Evolutionary conservation across 2,797 vertebrate species (phyloP).

Genomic region (Pseudotriccus pelzelni): DNA sequence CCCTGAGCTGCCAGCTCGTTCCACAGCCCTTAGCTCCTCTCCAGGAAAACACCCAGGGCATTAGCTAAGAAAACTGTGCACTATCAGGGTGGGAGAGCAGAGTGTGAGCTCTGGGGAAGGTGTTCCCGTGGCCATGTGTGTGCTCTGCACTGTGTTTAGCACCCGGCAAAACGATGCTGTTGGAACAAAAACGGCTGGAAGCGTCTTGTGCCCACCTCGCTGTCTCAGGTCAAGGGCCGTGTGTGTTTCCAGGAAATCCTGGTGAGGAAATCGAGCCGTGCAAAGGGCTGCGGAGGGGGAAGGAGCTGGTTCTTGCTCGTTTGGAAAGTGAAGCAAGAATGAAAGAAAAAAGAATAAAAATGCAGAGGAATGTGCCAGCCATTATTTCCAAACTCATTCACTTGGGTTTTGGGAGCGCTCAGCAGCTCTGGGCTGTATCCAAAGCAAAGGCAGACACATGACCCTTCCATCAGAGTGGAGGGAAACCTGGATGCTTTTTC

Average conservation of each 20-base stretch:
- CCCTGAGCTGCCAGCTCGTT: background rate
- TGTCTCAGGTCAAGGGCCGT: background rate
- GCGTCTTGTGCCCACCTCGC: background rate
- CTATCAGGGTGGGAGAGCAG: rapidly evolving
- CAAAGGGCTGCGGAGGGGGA: background rate
- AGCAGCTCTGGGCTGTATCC: background rate
- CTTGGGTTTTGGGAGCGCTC: background rate
- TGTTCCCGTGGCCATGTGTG: background rate
- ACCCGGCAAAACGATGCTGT: background rate
- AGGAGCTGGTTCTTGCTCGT: background rate
- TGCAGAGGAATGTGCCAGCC: background rate
- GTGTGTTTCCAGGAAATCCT: background rate
- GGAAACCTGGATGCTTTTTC: background rate
- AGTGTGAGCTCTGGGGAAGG: rapidly evolving
- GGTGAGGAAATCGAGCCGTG: background rate
- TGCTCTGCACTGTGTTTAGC: background rate
- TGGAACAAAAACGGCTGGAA: background rate
- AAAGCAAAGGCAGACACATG: background rate
- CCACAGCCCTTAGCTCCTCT: background rate
- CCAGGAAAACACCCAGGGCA: background rate
- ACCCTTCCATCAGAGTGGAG: background rate
- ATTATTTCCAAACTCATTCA: background rate
- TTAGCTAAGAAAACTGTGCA: rapidly evolving
- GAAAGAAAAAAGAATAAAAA: background rate
- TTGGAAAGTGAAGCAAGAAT: background rate